Conservation (phyloP, 1,140 invertebrate genomes). For the Muscidifurax raptorellus region DNA sequence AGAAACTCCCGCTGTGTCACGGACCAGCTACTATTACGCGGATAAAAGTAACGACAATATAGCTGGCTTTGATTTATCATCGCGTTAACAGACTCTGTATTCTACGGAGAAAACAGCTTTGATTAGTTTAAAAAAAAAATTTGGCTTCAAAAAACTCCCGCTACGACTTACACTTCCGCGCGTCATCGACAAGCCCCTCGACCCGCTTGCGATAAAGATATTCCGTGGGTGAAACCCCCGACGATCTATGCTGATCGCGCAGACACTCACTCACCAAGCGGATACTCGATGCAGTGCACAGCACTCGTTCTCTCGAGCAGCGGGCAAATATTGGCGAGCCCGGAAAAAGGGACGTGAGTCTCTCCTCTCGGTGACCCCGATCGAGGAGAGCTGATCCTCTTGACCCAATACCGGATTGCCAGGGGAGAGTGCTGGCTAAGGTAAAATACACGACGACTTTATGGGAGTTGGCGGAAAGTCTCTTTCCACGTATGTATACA, state of each 20-base stretch:
- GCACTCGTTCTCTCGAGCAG: not conserved
- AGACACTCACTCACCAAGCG: not conserved
- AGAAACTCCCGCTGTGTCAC: too few species aligned
- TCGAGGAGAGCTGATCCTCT: slow-evolving; percentile 15
- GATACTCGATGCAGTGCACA: not conserved
- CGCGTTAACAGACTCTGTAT: too few species aligned
- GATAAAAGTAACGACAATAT: too few species aligned
- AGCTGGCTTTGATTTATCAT: too few species aligned
- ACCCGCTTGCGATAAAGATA: not conserved
- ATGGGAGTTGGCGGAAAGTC: not conserved
- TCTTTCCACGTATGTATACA: not conserved
- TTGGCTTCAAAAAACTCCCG: too few species aligned
- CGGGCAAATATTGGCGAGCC: slow-evolving; percentile 34
- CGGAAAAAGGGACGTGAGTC: not conserved
- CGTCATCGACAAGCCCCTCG: not conserved
- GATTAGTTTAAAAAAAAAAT: too few species aligned
- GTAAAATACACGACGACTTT: not conserved
- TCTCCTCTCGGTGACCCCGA: not conserved
- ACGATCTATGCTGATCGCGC: slow-evolving; percentile 13
- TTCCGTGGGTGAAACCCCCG: too few species aligned
- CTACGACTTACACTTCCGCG: too few species aligned
- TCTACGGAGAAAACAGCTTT: too few species aligned
- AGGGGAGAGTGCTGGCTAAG: not conserved
- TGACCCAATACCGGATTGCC: slow-evolving; percentile 24
- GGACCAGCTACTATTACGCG: too few species aligned